Evolutionary conservation across 2,888 invertebrate genomes (phyloP).

Genomic region (Parnassius mnemosyne): DNA sequence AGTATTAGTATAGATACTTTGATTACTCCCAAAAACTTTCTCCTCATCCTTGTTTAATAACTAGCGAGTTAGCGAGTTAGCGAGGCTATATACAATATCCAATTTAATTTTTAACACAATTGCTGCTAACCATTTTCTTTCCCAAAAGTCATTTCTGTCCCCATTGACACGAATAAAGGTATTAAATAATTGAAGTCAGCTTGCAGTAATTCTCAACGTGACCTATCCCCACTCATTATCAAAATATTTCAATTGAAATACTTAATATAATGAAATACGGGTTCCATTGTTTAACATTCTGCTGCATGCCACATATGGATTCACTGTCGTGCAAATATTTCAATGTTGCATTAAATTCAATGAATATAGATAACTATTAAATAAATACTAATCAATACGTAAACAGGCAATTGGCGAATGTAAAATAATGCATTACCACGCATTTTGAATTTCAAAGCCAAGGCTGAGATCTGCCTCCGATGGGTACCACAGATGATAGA

Average conservation of each 20-base stretch:
- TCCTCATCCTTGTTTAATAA: too few species aligned
- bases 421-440: too few species aligned
- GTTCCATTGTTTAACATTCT: conserved; percentile 14
- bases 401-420: too few species aligned
- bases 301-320: conserved; percentile 10
- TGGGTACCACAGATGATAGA: too few species aligned
- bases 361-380: background rate
- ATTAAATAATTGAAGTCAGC: conserved; percentile 17
- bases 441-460: too few species aligned
- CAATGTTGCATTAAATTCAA: background rate
- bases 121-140: conserved; percentile 3
- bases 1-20: too few species aligned
- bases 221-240: conserved; percentile 26
- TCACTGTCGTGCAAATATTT: background rate
- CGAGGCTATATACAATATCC: too few species aligned
- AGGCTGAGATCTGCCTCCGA: too few species aligned
- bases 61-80: too few species aligned
- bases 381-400: too few species aligned
- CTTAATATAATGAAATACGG: conserved; percentile 22
- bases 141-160: conserved; percentile 9
- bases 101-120: conserved; percentile 8
- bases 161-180: conserved; percentile 16
- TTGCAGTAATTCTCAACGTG: conserved; percentile 11
- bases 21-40: too few species aligned
- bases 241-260: conserved; percentile 27